Percentiles rank a stretch among this genome's conserved stretches.
Conservation (phyloP, 2,888 invertebrate genomes). For the Cephus rjabovi region DNA sequence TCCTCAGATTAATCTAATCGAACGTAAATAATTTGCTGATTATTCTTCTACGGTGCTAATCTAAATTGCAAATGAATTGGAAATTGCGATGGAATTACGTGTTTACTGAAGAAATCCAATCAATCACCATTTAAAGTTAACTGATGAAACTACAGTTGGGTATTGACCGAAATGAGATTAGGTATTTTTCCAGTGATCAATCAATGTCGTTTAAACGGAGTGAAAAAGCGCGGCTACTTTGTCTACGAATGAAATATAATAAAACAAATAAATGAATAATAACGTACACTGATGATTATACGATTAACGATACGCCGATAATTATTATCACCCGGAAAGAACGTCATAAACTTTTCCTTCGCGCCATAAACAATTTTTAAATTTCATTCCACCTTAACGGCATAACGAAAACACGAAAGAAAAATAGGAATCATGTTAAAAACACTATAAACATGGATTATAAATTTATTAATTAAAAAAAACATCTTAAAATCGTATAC, state of each 20-base stretch:
- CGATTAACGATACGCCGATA: neutral
- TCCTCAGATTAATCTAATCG: conserved; percentile 30
- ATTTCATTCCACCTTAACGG: neutral
- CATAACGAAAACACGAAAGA: neutral
- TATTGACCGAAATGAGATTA: neutral
- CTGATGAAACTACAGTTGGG: neutral
- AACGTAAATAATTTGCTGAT: neutral
- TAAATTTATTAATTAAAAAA: neutral
- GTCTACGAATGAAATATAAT: neutral
- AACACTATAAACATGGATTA: neutral
- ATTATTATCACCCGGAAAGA: neutral
- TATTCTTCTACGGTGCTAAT: neutral
- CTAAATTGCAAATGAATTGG: neutral
- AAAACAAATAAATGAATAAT: neutral
- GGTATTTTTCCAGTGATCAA: neutral
- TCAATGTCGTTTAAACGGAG: neutral
- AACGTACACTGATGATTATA: neutral
- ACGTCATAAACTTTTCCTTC: neutral
- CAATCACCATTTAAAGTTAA: neutral
- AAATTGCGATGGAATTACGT: neutral
- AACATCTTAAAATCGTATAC: neutral
- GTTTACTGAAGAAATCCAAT: neutral
- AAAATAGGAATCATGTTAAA: neutral
- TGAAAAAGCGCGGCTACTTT: neutral
- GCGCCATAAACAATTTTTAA: neutral